These are phyloP conservation scores for Patella vulgata DNA, from an alignment of 1,140 invertebrate genomes.

Conservation along the genomic window DNA sequence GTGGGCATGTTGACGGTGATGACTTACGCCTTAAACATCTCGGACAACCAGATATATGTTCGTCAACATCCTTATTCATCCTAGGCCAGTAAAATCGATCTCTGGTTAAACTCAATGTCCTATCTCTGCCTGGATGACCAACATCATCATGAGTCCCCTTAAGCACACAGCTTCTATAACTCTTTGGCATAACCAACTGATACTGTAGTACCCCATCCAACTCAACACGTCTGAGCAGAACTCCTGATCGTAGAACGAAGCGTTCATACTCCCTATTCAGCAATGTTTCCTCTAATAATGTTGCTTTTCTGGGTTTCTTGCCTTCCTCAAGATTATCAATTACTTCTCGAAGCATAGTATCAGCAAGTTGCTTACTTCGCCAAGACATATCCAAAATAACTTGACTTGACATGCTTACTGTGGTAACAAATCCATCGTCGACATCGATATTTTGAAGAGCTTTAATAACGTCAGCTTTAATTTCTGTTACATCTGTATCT, in stretches of 20 bases:
- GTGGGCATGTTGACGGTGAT: neutral
- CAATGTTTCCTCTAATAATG: neutral
- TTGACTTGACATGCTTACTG: too few species aligned
- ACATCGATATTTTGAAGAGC: too few species aligned
- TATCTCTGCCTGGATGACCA: slow-evolving; percentile 22
- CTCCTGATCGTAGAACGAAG: slow-evolving; percentile 10
- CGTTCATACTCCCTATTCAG: neutral
- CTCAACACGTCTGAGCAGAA: slow-evolving; percentile 5
- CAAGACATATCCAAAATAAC: too few species aligned
- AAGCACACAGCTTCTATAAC: neutral
- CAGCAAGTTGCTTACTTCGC: neutral
- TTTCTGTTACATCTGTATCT: slow-evolving; percentile 18
- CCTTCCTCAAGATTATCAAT: neutral
- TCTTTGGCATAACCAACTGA: slow-evolving; percentile 17
- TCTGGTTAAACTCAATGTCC: slow-evolving; percentile 5
- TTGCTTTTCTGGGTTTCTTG: too few species aligned
- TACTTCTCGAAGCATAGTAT: neutral
- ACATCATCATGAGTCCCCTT: slow-evolving; percentile 11
- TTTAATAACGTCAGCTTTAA: neutral
- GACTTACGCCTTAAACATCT: slow-evolving; percentile 13
- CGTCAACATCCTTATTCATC: neutral
- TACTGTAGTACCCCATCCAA: neutral
- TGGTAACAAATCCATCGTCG: too few species aligned
- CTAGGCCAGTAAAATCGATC: slow-evolving; percentile 23
- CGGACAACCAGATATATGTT: slow-evolving; percentile 2